Conservation (phyloP, 1,140 invertebrate species). For the Pollicipes pollicipes region DNA sequence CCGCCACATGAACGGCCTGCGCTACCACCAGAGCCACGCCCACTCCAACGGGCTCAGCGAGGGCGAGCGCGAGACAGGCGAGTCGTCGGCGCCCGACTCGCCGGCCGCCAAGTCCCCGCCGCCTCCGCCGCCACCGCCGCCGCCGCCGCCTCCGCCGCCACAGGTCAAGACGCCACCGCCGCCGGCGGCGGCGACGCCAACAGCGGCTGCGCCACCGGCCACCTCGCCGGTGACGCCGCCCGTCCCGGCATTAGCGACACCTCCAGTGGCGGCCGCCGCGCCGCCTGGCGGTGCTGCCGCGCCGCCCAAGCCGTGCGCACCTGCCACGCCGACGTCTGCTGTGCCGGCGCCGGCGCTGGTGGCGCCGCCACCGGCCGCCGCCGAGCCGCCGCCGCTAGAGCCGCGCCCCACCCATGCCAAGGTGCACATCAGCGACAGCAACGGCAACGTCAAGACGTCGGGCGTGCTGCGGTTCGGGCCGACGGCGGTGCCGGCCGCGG, state of each 20-base stretch:
- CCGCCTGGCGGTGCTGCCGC: too few relatives aligned
- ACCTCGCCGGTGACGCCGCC: not conserved
- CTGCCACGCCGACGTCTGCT: not conserved
- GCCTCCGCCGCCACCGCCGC: too few relatives aligned
- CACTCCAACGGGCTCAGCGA: slow-evolving; percentile 34
- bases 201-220: too few relatives aligned
- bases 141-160: not conserved
- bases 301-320: not conserved
- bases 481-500: not conserved
- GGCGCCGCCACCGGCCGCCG: too few relatives aligned
- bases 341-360: not conserved
- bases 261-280: not conserved
- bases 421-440: not conserved
- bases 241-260: too few relatives aligned
- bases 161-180: not conserved
- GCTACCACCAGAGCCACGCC: slow-evolving; percentile 88
- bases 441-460: not conserved
- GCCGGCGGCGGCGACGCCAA: not conserved
- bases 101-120: too few relatives aligned
- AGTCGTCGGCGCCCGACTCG: not conserved
- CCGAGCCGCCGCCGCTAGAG: not conserved
- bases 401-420: not conserved
- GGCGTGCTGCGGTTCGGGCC: not conserved
- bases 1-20: slow-evolving; percentile 87
- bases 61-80: slow-evolving; percentile 19